phyloP scores from a whole-genome alignment of 2,888 invertebrate species.

The Reticulitermes lucifugus region DNA sequence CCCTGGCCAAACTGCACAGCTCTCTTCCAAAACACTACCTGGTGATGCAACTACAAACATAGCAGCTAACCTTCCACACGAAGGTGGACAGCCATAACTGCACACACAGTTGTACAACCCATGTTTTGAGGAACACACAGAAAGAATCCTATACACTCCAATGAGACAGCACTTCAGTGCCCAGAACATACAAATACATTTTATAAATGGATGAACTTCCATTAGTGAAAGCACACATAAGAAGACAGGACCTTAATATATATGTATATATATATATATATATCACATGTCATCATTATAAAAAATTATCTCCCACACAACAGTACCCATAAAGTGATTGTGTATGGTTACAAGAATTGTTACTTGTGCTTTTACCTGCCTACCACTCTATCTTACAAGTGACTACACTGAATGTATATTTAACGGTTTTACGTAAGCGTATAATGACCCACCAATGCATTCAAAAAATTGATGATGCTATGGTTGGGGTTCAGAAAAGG shows the following conservation, averaged over 20 bases:
- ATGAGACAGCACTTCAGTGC: conserved; percentile 28
- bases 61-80: not conserved
- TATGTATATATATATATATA: conserved; percentile 42
- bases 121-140: conserved; percentile 43
- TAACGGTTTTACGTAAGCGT: conserved; percentile 46
- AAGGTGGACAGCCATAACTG: not conserved
- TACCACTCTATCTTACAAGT: conserved; percentile 50
- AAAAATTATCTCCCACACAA: conserved; percentile 38
- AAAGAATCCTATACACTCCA: conserved; percentile 41
- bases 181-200: conserved; percentile 29
- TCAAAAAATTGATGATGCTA: conserved; percentile 10
- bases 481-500: conserved; percentile 29
- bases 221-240: conserved; percentile 49
- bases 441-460: conserved; percentile 45
- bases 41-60: conserved; percentile 13
- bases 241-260: conserved; percentile 44
- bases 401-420: conserved; percentile 46
- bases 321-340: conserved; percentile 41
- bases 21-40: not conserved
- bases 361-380: conserved; percentile 45
- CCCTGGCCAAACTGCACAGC: conserved; percentile 26
- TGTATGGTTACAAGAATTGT: conserved; percentile 25
- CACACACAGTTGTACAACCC: conserved; percentile 16
- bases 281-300: conserved; percentile 46
- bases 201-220: conserved; percentile 38